Conservation (phyloP, 2,797 vertebrate species). For the Gallirallus australis region DNA sequence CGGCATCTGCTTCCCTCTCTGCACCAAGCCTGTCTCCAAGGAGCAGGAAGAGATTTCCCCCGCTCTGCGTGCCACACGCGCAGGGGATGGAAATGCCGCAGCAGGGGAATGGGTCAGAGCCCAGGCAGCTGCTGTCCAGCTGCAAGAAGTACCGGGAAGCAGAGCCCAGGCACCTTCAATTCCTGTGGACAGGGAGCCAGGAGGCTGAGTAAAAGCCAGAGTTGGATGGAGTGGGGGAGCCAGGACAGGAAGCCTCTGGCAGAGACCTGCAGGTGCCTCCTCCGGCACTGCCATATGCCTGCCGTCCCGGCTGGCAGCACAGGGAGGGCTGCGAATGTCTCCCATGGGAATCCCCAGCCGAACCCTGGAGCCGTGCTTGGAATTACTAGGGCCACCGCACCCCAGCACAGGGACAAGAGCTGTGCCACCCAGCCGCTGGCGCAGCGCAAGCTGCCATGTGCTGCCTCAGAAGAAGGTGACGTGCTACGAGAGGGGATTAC, state of each 20-base stretch:
- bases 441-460: not conserved
- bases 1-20: not conserved
- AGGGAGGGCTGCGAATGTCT: not conserved
- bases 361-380: not conserved
- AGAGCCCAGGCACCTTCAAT: accelerated
- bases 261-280: not conserved
- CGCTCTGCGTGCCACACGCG: not conserved
- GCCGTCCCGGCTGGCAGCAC: not conserved
- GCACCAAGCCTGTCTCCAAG: accelerated
- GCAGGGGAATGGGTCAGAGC: not conserved
- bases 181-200: accelerated
- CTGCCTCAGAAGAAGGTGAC: not conserved
- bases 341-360: not conserved
- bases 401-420: not conserved
- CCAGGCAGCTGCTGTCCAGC: not conserved
- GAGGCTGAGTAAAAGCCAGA: not conserved
- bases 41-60: not conserved
- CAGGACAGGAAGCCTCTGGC: not conserved
- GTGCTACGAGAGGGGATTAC: not conserved
- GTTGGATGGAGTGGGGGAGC: not conserved
- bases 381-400: not conserved
- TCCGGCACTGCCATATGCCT: not conserved
- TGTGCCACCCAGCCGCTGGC: not conserved
- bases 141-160: not conserved
- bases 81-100: not conserved